A percentile compares a stretch with the other conserved stretches of the same genome.
Evolutionary conservation across 2,888 invertebrate genomes (phyloP).

Genomic region (Synanthedon andrenaeformis): DNA sequence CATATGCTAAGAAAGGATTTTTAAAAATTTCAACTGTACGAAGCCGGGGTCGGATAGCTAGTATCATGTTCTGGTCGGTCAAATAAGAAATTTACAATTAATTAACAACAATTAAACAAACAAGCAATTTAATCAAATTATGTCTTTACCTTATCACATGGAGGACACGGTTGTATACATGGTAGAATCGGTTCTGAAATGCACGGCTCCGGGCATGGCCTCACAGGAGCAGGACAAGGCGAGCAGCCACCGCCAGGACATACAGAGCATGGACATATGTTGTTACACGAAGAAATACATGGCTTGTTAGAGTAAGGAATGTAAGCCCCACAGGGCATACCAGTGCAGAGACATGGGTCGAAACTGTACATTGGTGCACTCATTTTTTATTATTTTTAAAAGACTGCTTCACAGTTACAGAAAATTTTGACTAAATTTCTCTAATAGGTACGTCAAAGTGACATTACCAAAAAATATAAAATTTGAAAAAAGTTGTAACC

Average conservation of each 20-base stretch:
- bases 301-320: conserved; percentile 54
- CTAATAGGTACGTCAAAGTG: not conserved
- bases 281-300: conserved; percentile 40
- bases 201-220: conserved; percentile 47
- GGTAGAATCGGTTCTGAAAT: conserved; percentile 41
- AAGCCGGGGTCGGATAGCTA: no score
- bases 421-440: not conserved
- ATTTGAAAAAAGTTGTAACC: not conserved
- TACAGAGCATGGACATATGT: conserved; percentile 42
- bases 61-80: not conserved
- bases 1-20: no score
- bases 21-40: no score
- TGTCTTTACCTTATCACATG: conserved; percentile 44
- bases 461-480: no score
- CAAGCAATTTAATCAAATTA: not conserved
- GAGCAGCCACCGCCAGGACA: conserved; percentile 62
- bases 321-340: conserved; percentile 52
- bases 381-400: conserved; percentile 28
- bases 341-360: conserved; percentile 52
- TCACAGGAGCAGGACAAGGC: conserved; percentile 55
- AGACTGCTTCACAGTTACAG: not conserved
- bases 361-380: conserved; percentile 60
- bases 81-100: no score
- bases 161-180: conserved; percentile 47
- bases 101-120: not conserved